Evolutionary conservation across 2,888 invertebrate genomes (phyloP).

Genomic region (Luperina testacea): DNA sequence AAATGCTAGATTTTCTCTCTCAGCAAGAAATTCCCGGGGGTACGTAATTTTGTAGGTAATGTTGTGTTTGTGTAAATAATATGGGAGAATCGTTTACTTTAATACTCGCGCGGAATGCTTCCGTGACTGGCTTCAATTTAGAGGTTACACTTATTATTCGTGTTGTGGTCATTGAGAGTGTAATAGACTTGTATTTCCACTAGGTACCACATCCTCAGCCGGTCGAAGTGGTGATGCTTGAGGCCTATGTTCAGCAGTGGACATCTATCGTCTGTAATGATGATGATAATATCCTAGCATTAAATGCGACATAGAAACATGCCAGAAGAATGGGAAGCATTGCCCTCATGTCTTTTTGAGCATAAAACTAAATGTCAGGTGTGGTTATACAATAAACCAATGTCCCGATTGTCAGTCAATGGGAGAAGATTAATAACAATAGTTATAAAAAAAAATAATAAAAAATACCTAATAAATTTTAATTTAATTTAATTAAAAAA

Average conservation of each 20-base stretch:
- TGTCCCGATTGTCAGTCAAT: neutral
- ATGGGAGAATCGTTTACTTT: constrained; percentile 19
- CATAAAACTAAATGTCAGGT: neutral
- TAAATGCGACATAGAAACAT: neutral
- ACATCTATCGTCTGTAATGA: neutral
- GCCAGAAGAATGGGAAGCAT: neutral
- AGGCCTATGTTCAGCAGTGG: no score
- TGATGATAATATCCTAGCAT: neutral
- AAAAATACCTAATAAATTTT: no score
- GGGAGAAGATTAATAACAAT: no score
- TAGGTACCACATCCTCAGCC: neutral
- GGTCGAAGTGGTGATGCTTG: neutral
- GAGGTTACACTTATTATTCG: neutral
- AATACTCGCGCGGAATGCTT: constrained; percentile 17
- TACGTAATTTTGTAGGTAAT: constrained; percentile 37
- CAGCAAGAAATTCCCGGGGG: constrained; percentile 10
- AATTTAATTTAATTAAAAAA: no score
- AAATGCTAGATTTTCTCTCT: constrained; percentile 22
- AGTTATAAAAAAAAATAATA: no score
- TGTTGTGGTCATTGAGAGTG: constrained; percentile 8
- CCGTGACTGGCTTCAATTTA: neutral
- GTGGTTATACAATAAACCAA: neutral
- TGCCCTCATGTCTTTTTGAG: neutral
- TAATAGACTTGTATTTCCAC: neutral
- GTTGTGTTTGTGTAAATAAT: constrained; percentile 25